A percentile compares a stretch with the other conserved stretches of the same genome.
These are phyloP conservation scores for Alloscopus bannaensis DNA, from an alignment of 2,888 invertebrate genomes.

Conservation along the genomic window DNA sequence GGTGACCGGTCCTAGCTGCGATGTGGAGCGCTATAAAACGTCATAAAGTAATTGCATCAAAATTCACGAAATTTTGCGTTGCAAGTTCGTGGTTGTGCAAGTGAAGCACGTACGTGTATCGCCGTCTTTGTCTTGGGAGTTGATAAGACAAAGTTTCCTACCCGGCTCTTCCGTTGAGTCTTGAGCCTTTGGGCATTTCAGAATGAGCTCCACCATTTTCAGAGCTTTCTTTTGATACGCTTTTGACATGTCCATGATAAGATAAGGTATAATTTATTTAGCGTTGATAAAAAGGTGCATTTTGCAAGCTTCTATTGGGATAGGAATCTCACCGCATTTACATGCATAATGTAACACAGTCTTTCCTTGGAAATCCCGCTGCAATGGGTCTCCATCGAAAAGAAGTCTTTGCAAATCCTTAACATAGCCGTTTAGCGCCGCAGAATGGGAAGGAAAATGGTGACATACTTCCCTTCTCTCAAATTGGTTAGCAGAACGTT, in stretches of 20 bases:
- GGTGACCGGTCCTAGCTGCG: constrained; percentile 53
- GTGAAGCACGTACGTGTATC: constrained; percentile 56
- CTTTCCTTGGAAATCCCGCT: constrained; percentile 11
- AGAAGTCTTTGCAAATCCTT: constrained; percentile 38
- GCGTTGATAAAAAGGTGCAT: neutral
- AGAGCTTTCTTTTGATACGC: constrained; percentile 54
- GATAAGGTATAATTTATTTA: neutral
- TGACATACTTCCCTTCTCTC: too few relatives aligned
- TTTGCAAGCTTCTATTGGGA: neutral
- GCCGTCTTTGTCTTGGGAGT: constrained; percentile 58
- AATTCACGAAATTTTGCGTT: neutral
- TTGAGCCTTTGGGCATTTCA: constrained; percentile 26
- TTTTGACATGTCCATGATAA: constrained; percentile 24
- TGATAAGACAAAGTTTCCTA: constrained; percentile 31
- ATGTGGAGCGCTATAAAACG: constrained; percentile 48
- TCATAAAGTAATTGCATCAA: too few relatives aligned
- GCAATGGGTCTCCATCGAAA: constrained; percentile 16
- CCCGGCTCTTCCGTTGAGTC: neutral
- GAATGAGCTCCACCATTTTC: constrained; percentile 44
- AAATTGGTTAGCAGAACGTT: too few relatives aligned
- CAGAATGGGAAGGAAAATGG: too few relatives aligned
- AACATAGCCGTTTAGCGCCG: constrained; percentile 47
- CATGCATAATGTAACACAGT: constrained; percentile 56
- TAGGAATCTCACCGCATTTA: constrained; percentile 37
- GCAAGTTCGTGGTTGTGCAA: constrained; percentile 1